A percentile compares a stretch with the other conserved stretches of the same genome.
phyloP scores from a whole-genome alignment of 2,797 vertebrate species.

The Bucorvus abyssinicus region DNA sequence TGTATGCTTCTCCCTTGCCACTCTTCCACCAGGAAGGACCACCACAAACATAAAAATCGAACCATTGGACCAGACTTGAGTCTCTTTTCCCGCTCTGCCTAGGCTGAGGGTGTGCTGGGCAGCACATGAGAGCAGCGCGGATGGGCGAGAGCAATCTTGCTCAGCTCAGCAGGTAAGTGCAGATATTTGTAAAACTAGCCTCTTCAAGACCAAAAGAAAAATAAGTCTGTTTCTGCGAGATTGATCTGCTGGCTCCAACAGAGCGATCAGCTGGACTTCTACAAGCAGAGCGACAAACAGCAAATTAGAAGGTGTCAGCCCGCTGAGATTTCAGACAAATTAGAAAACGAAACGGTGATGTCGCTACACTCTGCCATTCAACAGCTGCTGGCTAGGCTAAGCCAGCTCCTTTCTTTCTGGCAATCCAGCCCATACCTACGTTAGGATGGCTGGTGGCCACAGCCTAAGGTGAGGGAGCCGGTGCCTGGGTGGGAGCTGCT shows the following conservation, averaged over 20 bases:
- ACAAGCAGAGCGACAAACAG: conserved; percentile 30
- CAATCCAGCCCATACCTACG: neutral
- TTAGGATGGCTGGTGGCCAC: neutral
- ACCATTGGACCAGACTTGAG: neutral
- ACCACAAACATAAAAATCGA: neutral
- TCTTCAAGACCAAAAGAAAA: conserved; percentile 8
- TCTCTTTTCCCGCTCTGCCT: neutral
- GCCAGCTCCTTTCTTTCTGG: neutral
- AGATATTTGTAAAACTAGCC: conserved; percentile 58
- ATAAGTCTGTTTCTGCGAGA: conserved; percentile 31
- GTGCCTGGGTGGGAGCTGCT: neutral
- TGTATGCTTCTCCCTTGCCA: neutral
- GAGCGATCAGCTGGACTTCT: conserved; percentile 47
- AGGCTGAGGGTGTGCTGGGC: neutral
- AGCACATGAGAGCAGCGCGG: accelerated
- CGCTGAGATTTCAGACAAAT: conserved; percentile 26
- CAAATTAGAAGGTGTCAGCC: conserved; percentile 47
- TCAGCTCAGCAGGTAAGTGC: conserved; percentile 31
- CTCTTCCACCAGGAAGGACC: neutral
- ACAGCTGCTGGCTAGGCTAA: neutral
- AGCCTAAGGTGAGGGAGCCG: neutral
- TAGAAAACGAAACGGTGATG: neutral
- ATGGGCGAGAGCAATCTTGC: neutral
- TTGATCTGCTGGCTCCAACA: conserved; percentile 26
- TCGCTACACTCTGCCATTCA: neutral